Evolutionary conservation across 2,888 invertebrate genomes (phyloP).

Genomic region (Drosophila austrosaltans): DNA sequence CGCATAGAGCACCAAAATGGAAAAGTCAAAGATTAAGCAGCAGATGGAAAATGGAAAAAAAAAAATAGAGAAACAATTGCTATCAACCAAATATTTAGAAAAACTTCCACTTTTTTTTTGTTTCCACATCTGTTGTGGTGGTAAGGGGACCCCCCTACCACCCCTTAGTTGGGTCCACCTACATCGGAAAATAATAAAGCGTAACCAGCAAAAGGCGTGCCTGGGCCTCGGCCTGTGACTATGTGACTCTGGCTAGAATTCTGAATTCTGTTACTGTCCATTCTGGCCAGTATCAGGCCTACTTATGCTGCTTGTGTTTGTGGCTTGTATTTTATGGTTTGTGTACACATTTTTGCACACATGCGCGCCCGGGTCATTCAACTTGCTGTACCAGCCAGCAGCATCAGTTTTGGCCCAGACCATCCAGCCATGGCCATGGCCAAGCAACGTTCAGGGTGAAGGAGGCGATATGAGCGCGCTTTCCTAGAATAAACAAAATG

Average conservation of each 20-base stretch:
- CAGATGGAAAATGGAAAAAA: constrained; percentile 22
- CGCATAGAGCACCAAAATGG: constrained; percentile 49
- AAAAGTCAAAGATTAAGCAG: constrained; percentile 11
- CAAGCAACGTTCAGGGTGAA: constrained; percentile 31
- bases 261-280: constrained; percentile 16
- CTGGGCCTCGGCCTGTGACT: constrained; percentile 29
- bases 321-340: constrained; percentile 80
- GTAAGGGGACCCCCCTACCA: constrained; percentile 14
- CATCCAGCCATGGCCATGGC: constrained; percentile 63
- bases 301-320: constrained; percentile 68
- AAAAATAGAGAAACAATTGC: constrained; percentile 49
- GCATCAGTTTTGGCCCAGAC: constrained; percentile 32
- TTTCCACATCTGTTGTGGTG: not conserved
- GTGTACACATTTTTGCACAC: constrained; percentile 81
- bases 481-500: constrained; percentile 77
- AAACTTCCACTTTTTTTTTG: constrained; percentile 70
- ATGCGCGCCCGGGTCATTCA: constrained; percentile 81
- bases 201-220: constrained; percentile 77
- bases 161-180: constrained; percentile 55
- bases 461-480: constrained; percentile 57
- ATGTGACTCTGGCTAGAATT: constrained; percentile 12
- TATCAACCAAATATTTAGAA: constrained; percentile 63
- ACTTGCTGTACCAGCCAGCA: constrained; percentile 56
- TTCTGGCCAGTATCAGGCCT: constrained; percentile 45
- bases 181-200: constrained; percentile 77